These are phyloP conservation scores for Oryzias celebensis DNA, from an alignment of 2,113 vertebrate species.

Conservation along the genomic window DNA sequence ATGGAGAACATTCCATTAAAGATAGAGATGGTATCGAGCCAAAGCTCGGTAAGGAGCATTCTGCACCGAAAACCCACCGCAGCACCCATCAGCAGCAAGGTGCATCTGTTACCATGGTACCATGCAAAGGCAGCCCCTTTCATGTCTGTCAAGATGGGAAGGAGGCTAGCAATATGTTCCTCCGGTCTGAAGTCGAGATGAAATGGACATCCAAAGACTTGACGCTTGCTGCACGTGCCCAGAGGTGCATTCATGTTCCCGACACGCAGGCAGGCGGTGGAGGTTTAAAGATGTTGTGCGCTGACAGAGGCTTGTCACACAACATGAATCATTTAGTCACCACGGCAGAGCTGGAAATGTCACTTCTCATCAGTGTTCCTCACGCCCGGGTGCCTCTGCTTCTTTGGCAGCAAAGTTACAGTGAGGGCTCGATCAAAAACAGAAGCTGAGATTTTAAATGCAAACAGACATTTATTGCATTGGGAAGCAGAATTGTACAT, in stretches of 20 bases:
- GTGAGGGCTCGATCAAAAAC: constrained; percentile 54
- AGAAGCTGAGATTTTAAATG: constrained; percentile 61
- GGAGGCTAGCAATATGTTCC: constrained; percentile 50
- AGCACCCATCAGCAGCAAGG: constrained; percentile 64
- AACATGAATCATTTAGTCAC: constrained; percentile 80
- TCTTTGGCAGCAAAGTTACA: constrained; percentile 32
- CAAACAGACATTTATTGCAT: constrained; percentile 72
- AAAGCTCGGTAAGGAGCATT: constrained; percentile 54
- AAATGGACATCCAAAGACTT: constrained; percentile 21
- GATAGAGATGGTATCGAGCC: constrained; percentile 59
- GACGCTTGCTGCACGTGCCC: not conserved
- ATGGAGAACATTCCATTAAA: constrained; percentile 69
- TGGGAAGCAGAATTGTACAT: constrained; percentile 64
- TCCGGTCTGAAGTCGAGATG: constrained; percentile 52
- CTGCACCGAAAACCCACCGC: constrained; percentile 52
- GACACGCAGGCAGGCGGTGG: constrained; percentile 16
- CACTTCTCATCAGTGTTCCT: constrained; percentile 70
- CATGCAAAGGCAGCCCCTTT: constrained; percentile 71
- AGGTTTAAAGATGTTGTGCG: constrained; percentile 48
- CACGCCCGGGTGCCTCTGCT: constrained; percentile 43
- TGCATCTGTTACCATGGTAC: constrained; percentile 81
- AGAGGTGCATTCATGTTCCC: constrained; percentile 37
- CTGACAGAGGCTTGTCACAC: constrained; percentile 72
- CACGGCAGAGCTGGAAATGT: constrained; percentile 75
- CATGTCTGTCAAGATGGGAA: constrained; percentile 70